phyloP scores from a whole-genome alignment of 1,140 invertebrate genomes.

The Calephelis nemesis region DNA sequence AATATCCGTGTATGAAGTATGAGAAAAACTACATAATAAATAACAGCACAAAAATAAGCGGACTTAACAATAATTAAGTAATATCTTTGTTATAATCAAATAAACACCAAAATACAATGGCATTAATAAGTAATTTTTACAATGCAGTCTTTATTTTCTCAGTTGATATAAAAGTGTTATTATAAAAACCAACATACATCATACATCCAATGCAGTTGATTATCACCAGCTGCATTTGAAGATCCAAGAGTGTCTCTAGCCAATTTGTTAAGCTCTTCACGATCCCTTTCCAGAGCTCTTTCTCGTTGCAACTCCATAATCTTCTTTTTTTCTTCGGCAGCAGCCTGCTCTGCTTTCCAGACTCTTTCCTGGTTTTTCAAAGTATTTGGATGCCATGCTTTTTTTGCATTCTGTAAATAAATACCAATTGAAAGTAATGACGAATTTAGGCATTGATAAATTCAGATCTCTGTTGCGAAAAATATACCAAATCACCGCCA shows the following conservation, averaged over 20 bases:
- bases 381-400: conserved; percentile 90
- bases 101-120: too few species aligned
- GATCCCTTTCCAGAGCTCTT: conserved; percentile 83
- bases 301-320: conserved; percentile 85
- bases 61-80: too few species aligned
- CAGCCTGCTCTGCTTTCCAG: conserved; percentile 88
- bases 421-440: conserved; percentile 1
- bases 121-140: too few species aligned
- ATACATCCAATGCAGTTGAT: conserved; percentile 95
- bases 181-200: conserved; percentile 78
- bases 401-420: conserved; percentile 84
- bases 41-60: too few species aligned
- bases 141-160: too few species aligned
- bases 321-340: conserved; percentile 83
- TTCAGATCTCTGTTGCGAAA: conserved; percentile 8
- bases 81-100: too few species aligned
- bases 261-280: conserved; percentile 83
- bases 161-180: neutral
- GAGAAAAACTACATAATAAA: too few species aligned
- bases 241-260: conserved; percentile 81
- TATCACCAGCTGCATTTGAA: conserved; percentile 79
- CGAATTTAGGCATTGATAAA: neutral
- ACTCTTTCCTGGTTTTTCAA: conserved; percentile 89
- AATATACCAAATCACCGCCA: conserved; percentile 58
- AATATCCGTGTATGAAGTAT: too few species aligned